phyloP scores from a whole-genome alignment of 1,140 invertebrate genomes.

The Caerostris extrusa region DNA sequence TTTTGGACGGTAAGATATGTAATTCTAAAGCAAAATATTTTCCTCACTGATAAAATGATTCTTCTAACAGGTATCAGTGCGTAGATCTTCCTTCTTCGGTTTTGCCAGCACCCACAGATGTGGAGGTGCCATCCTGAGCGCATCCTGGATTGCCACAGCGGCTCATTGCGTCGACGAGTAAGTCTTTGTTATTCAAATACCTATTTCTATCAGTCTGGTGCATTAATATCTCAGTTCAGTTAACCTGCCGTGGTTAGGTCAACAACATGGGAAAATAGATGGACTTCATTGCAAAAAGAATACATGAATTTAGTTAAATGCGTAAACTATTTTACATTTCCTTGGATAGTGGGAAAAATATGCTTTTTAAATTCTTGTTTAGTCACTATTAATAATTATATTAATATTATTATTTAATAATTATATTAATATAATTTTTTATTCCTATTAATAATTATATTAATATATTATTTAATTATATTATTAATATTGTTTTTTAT shows the following conservation, averaged over 20 bases:
- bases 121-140: slow-evolving; percentile 95
- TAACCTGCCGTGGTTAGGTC: too few species aligned
- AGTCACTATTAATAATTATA: too few species aligned
- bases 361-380: too few species aligned
- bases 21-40: neutral
- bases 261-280: neutral
- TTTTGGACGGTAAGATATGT: neutral
- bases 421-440: too few species aligned
- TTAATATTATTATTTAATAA: too few species aligned
- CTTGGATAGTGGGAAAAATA: too few species aligned
- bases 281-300: neutral
- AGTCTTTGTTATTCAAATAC: slow-evolving; percentile 80
- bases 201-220: too few species aligned
- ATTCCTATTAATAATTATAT: too few species aligned
- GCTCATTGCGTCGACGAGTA: slow-evolving; percentile 97
- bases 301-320: neutral
- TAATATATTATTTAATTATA: too few species aligned
- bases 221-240: too few species aligned
- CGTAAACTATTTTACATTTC: too few species aligned
- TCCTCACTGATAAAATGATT: slow-evolving; percentile 74
- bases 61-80: slow-evolving; percentile 88
- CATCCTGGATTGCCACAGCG: slow-evolving; percentile 98
- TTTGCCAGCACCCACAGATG: slow-evolving; percentile 96
- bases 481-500: too few species aligned
- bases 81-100: slow-evolving; percentile 94